phyloP scores from a whole-genome alignment of 2,797 vertebrate species.

The Glossophaga mutica region DNA sequence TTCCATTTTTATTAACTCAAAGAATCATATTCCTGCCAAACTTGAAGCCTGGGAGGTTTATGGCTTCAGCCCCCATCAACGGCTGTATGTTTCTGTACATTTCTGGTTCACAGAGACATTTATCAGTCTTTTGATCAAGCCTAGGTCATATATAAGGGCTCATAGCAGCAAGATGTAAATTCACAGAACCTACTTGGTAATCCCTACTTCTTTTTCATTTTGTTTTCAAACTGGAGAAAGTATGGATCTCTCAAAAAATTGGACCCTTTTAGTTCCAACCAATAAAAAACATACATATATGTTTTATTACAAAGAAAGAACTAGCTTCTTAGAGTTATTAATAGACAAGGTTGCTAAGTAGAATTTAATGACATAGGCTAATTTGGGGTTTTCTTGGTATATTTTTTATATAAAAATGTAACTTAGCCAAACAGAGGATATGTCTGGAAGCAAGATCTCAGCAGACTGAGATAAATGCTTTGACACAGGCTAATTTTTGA shows the following conservation, averaged over 20 bases:
- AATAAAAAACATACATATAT: not conserved
- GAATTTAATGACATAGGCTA: not conserved
- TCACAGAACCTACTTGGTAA: not conserved
- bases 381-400: not conserved
- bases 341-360: not conserved
- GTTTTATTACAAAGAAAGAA: not conserved
- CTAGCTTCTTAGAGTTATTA: not conserved
- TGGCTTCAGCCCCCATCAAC: not conserved
- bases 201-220: not conserved
- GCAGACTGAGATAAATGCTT: not conserved
- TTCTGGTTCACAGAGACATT: not conserved
- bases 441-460: not conserved
- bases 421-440: not conserved
- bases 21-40: not conserved
- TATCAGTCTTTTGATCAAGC: not conserved
- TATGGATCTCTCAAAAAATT: not conserved
- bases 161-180: not conserved
- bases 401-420: not conserved
- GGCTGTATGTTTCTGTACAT: not conserved
- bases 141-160: not conserved
- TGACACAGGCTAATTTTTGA: not conserved
- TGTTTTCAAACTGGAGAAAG: not conserved
- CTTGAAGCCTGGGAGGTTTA: not conserved
- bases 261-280: not conserved
- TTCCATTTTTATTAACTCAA: not conserved